Conservation (phyloP, 2,113 vertebrate genomes). For the Pagrus major region DNA sequence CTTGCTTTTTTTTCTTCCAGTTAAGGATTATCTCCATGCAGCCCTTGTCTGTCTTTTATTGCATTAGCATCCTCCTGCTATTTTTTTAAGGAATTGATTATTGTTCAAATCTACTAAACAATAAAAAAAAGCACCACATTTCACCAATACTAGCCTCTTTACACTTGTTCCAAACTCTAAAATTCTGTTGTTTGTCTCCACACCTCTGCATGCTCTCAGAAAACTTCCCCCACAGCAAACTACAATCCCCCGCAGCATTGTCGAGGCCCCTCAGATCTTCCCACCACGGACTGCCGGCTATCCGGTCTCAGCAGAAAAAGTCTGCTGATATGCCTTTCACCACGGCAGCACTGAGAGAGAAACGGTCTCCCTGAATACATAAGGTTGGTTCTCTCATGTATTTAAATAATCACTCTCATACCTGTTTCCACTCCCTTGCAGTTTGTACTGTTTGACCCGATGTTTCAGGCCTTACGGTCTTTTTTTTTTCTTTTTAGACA, state of each 20-base stretch:
- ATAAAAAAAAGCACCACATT: not conserved
- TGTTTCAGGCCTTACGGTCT: not conserved
- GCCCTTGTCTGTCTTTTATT: not conserved
- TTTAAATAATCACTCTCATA: slow-evolving; percentile 24
- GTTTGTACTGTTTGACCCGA: slow-evolving; percentile 22
- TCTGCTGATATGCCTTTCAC: slow-evolving; percentile 34
- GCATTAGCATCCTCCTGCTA: not conserved
- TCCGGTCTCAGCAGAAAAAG: slow-evolving; percentile 23
- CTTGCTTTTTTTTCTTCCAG: slow-evolving; percentile 1
- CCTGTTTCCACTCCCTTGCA: not conserved
- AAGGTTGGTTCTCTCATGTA: slow-evolving; percentile 29
- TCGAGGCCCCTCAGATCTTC: slow-evolving; percentile 64
- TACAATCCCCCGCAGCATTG: slow-evolving; percentile 44
- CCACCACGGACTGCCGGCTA: slow-evolving; percentile 50
- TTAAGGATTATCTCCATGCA: slow-evolving; percentile 20
- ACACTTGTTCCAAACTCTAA: slow-evolving; percentile 42
- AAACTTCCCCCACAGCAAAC: slow-evolving; percentile 54
- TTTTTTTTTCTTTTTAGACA: not conserved
- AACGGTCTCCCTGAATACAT: slow-evolving; percentile 10
- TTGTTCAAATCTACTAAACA: slow-evolving; percentile 10
- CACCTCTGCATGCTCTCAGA: slow-evolving; percentile 61
- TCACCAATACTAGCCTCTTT: slow-evolving; percentile 29
- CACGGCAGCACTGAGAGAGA: slow-evolving; percentile 12
- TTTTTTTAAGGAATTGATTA: slow-evolving; percentile 9
- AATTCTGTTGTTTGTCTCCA: slow-evolving; percentile 45